A percentile compares a stretch with the other conserved stretches of the same genome.
Evolutionary conservation across 1,140 invertebrate species (phyloP).

Genomic region (Hetaerina americana): DNA sequence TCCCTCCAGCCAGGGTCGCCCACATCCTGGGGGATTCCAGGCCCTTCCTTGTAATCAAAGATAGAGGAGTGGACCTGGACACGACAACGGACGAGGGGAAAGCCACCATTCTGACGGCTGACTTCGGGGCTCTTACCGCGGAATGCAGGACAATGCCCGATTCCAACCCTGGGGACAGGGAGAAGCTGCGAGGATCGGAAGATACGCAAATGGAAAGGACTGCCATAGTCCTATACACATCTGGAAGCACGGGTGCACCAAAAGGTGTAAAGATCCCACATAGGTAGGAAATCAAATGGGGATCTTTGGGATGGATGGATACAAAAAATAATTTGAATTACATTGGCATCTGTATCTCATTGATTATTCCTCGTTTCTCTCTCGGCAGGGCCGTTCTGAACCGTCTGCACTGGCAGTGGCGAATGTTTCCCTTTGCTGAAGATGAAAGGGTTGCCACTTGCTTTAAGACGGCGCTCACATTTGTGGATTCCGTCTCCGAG

Average conservation of each 20-base stretch:
- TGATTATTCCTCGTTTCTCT: no score
- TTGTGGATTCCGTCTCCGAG: slow-evolving; percentile 76
- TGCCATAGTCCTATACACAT: slow-evolving; percentile 79
- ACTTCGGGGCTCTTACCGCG: not conserved
- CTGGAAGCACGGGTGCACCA: slow-evolving; percentile 81
- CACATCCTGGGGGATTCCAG: slow-evolving; percentile 64
- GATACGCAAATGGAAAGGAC: slow-evolving; percentile 17
- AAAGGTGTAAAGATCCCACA: slow-evolving; percentile 58
- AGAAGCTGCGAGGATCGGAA: slow-evolving; percentile 1
- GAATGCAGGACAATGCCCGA: not conserved
- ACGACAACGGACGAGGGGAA: not conserved
- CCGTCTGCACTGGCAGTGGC: slow-evolving; percentile 73
- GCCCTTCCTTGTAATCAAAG: slow-evolving; percentile 53
- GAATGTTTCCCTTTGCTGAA: slow-evolving; percentile 49
- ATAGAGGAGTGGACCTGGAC: slow-evolving; percentile 27
- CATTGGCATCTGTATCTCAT: no score
- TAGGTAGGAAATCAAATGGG: slow-evolving; percentile 7
- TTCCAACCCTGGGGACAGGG: not conserved
- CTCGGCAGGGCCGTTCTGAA: slow-evolving; percentile 61
- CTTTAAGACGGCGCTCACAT: slow-evolving; percentile 79
- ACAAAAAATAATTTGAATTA: no score
- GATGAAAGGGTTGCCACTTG: slow-evolving; percentile 44
- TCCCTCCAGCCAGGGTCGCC: slow-evolving; percentile 54
- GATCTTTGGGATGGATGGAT: no score
- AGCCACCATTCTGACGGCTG: not conserved